These are phyloP conservation scores for Enteromius afrohamiltoni DNA, from an alignment of 2,797 vertebrate species.

Conservation along the genomic window DNA sequence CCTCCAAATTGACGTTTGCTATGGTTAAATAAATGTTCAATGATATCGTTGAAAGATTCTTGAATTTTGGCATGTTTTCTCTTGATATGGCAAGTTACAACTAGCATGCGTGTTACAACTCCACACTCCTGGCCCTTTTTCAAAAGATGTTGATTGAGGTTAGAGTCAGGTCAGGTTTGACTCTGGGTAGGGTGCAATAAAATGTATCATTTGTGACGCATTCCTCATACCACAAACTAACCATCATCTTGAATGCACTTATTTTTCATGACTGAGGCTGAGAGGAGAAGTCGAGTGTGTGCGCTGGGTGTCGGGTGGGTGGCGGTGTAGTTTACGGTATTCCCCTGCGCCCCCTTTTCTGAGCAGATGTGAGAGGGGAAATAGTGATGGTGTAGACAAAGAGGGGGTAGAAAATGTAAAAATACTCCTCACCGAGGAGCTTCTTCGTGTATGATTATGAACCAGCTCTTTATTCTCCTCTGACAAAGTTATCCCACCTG, in stretches of 20 bases:
- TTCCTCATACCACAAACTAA: conserved; percentile 18
- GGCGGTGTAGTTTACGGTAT: conserved; percentile 52
- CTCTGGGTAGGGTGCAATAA: not conserved
- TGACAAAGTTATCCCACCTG: not conserved
- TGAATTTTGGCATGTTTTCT: not conserved
- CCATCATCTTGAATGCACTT: conserved; percentile 10
- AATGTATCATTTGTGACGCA: not conserved
- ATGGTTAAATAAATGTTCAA: not conserved
- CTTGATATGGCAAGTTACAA: not conserved
- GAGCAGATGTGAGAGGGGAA: conserved; percentile 72
- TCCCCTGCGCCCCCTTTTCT: conserved; percentile 68
- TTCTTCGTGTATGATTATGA: not conserved
- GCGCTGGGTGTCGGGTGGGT: conserved; percentile 17
- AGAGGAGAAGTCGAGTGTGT: conserved; percentile 19
- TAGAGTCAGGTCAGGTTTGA: not conserved
- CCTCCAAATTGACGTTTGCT: not conserved
- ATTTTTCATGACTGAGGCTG: not conserved
- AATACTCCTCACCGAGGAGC: not conserved
- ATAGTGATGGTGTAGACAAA: conserved; percentile 65
- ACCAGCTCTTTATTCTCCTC: not conserved
- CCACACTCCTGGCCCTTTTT: not conserved
- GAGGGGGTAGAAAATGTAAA: conserved; percentile 26
- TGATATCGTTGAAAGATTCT: not conserved
- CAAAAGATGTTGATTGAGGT: not conserved
- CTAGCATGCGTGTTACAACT: not conserved